Base-by-base conservation (phyloP, 1,140 invertebrate species). In the Drosophila simulans region DNA sequence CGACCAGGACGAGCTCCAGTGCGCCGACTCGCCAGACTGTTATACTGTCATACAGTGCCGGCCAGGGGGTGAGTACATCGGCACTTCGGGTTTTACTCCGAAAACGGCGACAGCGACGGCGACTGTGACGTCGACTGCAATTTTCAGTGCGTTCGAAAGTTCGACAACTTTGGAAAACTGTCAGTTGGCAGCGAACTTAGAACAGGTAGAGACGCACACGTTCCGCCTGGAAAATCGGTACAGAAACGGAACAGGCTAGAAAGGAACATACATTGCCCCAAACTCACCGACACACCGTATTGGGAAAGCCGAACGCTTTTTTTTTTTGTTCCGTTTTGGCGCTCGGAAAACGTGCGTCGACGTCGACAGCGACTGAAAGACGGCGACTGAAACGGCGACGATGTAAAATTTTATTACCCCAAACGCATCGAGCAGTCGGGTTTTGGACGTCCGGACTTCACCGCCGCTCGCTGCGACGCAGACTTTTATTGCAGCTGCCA, bases 91-190 rank as follows among this genome's bases (percentile, higher is more conserved):
- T 56, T 74, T 59, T 58, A 82, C 80, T 84, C 81, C 81, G 81
- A 84, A 85, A 77, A 62, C 35, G 17, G 53, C 53, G 13, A 45
- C 48, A 10, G 27, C 37, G 22, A 20, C 62, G 58, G 10, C 45
- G 60, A 34, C 53, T 20, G 12, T 12, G 56, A 25, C 48, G 22
- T 86, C 51, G 77, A 77, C 79, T 89, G 84, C 84, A 89, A 76
- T 82, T 89, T 82, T 76, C 78, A 72, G 69, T 80, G 85, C 86
- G 82, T 81, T 81, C 69, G 77, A 91, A 92, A 92, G 91, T 92
- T 92, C 89, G 91, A 90, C 91, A 92, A 92, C 82, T 92, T 92
- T 92, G 86, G 79, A 91, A 92, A 92, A 92, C 82, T 92, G 91
- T 90, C 91, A 92, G 91, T 92, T 92, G 80, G 88, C 85, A 91